These are phyloP conservation scores for Alentia gelatinosa DNA, from an alignment of 2,888 invertebrate species.

Conservation along the genomic window DNA sequence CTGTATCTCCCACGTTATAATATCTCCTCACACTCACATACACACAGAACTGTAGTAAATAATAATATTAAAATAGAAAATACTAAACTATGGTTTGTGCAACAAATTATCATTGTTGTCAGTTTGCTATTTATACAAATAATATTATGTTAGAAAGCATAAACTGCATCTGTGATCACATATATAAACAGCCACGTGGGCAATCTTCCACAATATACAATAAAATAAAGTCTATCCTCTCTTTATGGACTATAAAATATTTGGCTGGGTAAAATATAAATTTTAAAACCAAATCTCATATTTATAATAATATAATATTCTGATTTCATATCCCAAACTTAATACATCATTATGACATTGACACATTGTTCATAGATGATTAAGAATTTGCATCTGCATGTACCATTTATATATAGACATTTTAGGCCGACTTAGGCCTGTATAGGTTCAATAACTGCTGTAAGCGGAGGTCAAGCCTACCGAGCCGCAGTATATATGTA, in stretches of 20 bases:
- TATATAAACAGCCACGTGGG: constrained; percentile 54
- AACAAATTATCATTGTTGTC: constrained; percentile 64
- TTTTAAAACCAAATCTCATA: constrained; percentile 66
- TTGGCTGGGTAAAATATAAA: constrained; percentile 68
- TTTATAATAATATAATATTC: constrained; percentile 59
- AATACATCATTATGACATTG: constrained; percentile 50
- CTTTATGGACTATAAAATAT: constrained; percentile 66
- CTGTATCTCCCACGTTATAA: constrained; percentile 62
- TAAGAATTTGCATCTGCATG: constrained; percentile 45
- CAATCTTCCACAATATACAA: constrained; percentile 61
- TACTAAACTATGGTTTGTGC: constrained; percentile 69
- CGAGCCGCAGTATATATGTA: constrained; percentile 15
- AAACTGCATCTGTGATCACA: constrained; percentile 59
- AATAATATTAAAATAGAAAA: constrained; percentile 72
- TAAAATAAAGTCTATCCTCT: constrained; percentile 62
- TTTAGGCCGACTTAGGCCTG: constrained; percentile 42
- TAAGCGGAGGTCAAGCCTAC: neutral
- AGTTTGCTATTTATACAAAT: constrained; percentile 64
- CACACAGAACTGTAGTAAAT: constrained; percentile 68
- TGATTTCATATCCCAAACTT: constrained; percentile 56
- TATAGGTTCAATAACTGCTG: neutral
- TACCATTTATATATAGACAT: constrained; percentile 46
- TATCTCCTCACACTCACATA: constrained; percentile 62
- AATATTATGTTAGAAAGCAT: constrained; percentile 64
- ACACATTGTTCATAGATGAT: constrained; percentile 40